A percentile compares a stretch with the other conserved stretches of the same genome.
Conservation (phyloP, 2,888 invertebrate genomes). For the Nymphalis polychloros region DNA sequence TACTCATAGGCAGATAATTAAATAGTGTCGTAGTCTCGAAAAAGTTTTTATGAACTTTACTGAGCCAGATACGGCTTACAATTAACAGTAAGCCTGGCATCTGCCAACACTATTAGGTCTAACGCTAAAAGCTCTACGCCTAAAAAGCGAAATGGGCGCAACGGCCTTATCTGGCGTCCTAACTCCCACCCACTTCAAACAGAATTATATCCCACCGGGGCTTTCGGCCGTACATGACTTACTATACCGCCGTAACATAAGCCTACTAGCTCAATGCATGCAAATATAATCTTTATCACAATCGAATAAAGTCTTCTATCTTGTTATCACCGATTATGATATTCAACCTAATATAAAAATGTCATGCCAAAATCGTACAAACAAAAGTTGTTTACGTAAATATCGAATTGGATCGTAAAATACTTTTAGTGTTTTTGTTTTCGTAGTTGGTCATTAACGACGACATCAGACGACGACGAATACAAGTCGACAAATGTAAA, state of each 20-base stretch:
- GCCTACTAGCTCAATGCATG: not conserved
- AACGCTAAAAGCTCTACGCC: constrained; percentile 21
- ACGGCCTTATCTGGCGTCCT: constrained; percentile 27
- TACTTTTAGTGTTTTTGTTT: not conserved
- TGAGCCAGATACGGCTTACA: not conserved
- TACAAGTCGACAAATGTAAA: not conserved
- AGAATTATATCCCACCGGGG: constrained; percentile 24
- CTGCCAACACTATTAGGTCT: constrained; percentile 12
- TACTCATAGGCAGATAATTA: not conserved
- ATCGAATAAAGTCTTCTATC: not conserved
- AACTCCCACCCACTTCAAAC: constrained; percentile 27
- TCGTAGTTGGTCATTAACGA: not conserved
- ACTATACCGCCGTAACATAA: constrained; percentile 14
- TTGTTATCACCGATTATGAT: not conserved
- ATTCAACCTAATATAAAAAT: not conserved
- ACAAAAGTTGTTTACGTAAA: constrained; percentile 10
- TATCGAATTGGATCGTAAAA: constrained; percentile 12
- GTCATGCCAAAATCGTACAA: constrained; percentile 12
- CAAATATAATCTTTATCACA: not conserved
- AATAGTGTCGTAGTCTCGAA: no score
- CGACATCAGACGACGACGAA: not conserved
- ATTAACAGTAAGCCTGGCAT: constrained; percentile 11
- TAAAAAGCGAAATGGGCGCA: constrained; percentile 26
- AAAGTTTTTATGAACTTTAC: no score
- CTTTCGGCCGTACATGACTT: constrained; percentile 25